Evolutionary conservation across 2,113 vertebrate genomes (phyloP), one percentile per base, ranked within the genome.

Genomic region (Ia io): DNA sequence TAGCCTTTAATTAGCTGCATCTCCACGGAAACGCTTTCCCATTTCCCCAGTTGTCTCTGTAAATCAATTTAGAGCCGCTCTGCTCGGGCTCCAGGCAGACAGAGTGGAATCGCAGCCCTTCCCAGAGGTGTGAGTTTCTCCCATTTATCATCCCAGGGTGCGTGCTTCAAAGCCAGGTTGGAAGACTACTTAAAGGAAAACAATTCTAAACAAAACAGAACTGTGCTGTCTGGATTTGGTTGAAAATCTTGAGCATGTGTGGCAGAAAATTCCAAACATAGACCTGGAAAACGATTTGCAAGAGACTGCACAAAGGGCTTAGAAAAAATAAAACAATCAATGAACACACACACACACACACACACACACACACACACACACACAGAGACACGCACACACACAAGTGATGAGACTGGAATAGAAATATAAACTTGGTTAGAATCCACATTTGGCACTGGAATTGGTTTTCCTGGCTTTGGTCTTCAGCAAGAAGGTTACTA

Each of bases 111-210:
- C 90, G 35, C 93, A 95, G 94, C 73, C 90, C 92, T 96, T 96
- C 80, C 92, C 92, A 95, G 94, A 96, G 82, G 95, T 97, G 96
- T 96, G 95, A 96, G 84, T 74, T 67, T 90, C 88, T 85, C 88
- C 95, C 97, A 96, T 97, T 94, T 95, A 96, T 97, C 96, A 97
- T 96, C 56, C 87, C 42, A 59, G 88, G 94, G 63, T 53, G 71
- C 44, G 95, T 23, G 82, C 95, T 97, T 96, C 96, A 97, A 97
- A 97, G 95, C 80, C 44, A 91, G 6, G 35, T 86, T 85, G 63
- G 92, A 95, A 69, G 73, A 95, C 83, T 92, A 59, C 92, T 96
- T 84, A 92, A 95, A 86, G 90, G 88, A 94, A 97, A 94, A 95
- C 90, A 96, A 92, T 97, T 88, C 84, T 85, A 96, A 97, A 96